Evolutionary conservation across 2,888 invertebrate genomes (phyloP), one percentile per base, ranked within the genome.

Genomic region (Noctua janthina): DNA sequence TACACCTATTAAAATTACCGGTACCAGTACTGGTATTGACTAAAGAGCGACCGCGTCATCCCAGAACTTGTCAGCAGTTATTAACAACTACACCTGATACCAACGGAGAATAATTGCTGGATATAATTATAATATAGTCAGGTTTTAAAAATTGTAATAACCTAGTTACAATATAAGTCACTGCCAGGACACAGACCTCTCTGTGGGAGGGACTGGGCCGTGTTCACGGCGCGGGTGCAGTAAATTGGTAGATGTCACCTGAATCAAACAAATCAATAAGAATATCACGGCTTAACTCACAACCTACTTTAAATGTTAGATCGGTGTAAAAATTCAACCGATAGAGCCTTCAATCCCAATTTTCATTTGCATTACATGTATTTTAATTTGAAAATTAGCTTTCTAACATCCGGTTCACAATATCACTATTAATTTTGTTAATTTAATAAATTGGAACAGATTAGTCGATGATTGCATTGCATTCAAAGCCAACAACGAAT

Each of bases 41-140:
- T 72, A 71, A 72, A 39, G 73, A 35, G 15, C 39, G 23, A 49
- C 23, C 29, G 56, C 72, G 23, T 71, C 76, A 76, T 80, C 74
- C 76, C 49, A 66, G 39, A 43, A 20, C 54, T 74, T 35, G 85
- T 76, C 71, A 74, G 71, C 67, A 29, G 74, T 64, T 64, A 84
- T 80, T 70, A 76, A 74, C 75, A 66, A 69, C 43, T 29, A 54
- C 71, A 78, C 71, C 78, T 66, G 75, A 67, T 35, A 62, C 66
- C 13, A 29, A 39, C 29, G 67, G 20, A 39, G 73, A 76, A 46
- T 74, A 76, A 79, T 76, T 66, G 62, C 54, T 62, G 39, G 39
- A 62, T 43, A 2, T 29, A 54, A 76, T 39, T 39, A 39, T 73
- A 23, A 73, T 64, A 43, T 13, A 35, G 5, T 15, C 6, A 15